Percentiles rank a stretch among this genome's conserved stretches.
Evolutionary conservation across 2,888 invertebrate species (phyloP).

Genomic region (Papilio demoleus): DNA sequence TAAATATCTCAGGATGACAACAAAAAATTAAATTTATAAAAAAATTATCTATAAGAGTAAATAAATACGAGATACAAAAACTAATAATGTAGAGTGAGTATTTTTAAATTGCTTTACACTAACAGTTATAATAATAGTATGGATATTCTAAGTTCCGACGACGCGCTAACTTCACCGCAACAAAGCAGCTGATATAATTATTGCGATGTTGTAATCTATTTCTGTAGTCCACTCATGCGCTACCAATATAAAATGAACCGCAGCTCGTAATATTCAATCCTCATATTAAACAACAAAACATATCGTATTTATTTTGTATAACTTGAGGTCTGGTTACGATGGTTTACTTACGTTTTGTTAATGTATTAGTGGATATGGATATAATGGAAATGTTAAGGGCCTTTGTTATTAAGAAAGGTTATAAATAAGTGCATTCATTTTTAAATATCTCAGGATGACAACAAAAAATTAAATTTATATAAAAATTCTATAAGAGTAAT

Average conservation of each 20-base stretch:
- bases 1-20: neutral
- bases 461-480: no score
- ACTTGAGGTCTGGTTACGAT: conserved; percentile 54
- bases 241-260: conserved; percentile 60
- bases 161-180: conserved; percentile 61
- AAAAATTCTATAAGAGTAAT: no score
- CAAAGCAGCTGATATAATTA: conserved; percentile 80
- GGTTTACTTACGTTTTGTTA: conserved; percentile 57
- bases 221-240: conserved; percentile 66
- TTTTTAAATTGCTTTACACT: neutral
- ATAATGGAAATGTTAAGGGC: conserved; percentile 47
- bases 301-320: conserved; percentile 53
- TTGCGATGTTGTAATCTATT: conserved; percentile 77
- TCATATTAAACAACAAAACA: conserved; percentile 55
- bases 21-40: no score
- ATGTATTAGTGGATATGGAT: conserved; percentile 62
- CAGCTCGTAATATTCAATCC: conserved; percentile 47
- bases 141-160: conserved; percentile 54
- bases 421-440: neutral
- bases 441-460: neutral
- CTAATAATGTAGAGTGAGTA: neutral
- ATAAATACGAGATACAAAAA: no score
- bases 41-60: no score
- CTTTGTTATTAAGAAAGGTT: neutral
- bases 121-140: no score